These are phyloP conservation scores for Brienomyrus longianalis DNA, from an alignment of 2,113 vertebrate species.

Conservation along the genomic window DNA sequence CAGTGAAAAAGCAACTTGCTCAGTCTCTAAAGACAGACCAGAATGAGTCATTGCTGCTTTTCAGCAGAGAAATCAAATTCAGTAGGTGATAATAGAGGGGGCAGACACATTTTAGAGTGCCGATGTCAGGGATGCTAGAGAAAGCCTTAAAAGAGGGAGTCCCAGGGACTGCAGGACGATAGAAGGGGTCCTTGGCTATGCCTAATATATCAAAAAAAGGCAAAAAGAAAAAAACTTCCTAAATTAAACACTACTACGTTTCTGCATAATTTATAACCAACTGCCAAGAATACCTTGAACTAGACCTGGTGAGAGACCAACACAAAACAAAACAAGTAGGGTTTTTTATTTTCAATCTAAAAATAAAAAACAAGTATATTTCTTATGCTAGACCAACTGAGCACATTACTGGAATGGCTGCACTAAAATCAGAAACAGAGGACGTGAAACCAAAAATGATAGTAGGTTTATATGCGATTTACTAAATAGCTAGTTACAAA, in stretches of 20 bases:
- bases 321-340: background rate
- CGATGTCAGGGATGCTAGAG: background rate
- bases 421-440: background rate
- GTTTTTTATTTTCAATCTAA: background rate
- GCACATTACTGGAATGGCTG: background rate
- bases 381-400: background rate
- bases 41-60: conserved; percentile 3
- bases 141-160: background rate
- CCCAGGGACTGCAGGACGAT: background rate
- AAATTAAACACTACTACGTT: background rate
- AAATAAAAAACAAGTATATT: background rate
- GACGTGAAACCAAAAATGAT: background rate
- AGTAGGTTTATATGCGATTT: background rate
- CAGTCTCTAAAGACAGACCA: background rate
- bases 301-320: background rate
- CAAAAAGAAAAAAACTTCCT: background rate
- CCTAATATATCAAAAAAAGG: background rate
- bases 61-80: background rate
- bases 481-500: background rate
- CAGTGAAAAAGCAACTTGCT: background rate
- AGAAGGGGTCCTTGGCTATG: background rate
- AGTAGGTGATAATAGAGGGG: background rate
- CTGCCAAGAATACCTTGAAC: background rate
- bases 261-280: background rate
- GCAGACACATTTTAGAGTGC: background rate